phyloP scores from a whole-genome alignment of 2,888 invertebrate species.

The Zootermopsis nevadensis region DNA sequence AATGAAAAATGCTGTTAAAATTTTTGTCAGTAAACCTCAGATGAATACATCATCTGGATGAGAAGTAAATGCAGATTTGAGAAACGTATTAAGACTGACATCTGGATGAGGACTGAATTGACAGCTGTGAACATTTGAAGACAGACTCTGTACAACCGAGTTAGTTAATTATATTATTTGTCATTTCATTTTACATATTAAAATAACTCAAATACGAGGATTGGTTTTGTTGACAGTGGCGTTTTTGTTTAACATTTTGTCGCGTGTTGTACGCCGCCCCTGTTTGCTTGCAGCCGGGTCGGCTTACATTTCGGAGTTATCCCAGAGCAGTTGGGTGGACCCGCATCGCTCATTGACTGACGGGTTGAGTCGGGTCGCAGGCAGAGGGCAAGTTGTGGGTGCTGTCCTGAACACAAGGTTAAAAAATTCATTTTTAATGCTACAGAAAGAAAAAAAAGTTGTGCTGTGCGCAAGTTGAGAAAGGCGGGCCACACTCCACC shows the following conservation, averaged over 20 bases:
- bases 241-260: constrained; percentile 19
- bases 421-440: neutral
- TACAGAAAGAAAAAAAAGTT: neutral
- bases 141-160: too few relatives aligned
- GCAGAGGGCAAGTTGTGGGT: constrained; percentile 18
- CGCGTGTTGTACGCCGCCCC: neutral
- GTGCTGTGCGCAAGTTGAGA: too few relatives aligned
- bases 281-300: neutral
- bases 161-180: too few relatives aligned
- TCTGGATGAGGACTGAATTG: too few relatives aligned
- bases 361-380: constrained; percentile 1
- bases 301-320: neutral
- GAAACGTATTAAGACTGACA: too few relatives aligned
- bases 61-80: too few relatives aligned
- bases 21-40: too few relatives aligned
- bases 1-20: too few relatives aligned
- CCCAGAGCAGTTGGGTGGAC: constrained; percentile 9
- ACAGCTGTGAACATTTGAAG: too few relatives aligned
- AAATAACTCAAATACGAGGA: too few relatives aligned
- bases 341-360: constrained; percentile 6
- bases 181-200: too few relatives aligned
- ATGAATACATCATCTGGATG: too few relatives aligned
- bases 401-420: constrained; percentile 18
- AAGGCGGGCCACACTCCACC: neutral
- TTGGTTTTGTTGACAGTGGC: neutral